Base-by-base conservation (phyloP, 2,113 vertebrate genomes). In the Pelmatolapia mariae region DNA sequence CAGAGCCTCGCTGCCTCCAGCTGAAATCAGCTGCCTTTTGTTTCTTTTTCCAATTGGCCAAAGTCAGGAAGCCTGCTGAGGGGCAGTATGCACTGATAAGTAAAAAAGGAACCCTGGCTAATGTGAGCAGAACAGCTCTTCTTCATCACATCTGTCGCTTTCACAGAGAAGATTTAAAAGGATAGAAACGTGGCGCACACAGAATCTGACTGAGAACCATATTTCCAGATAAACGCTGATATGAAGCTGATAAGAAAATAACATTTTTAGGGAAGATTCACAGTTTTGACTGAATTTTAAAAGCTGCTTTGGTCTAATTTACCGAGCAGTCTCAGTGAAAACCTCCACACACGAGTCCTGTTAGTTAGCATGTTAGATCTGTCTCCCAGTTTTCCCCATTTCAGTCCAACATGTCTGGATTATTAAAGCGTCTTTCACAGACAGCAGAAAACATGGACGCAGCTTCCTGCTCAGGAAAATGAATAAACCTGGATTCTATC, bases 331-430 rank as follows among this genome's bases (percentile, higher is more conserved):
- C 22, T 26, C 6, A 50, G 24, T 50, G 16, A n/a, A 73, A 31
- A n/a, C 16, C 24, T 0, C 71, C 71, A 31, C 71, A 31, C 40
- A n/a, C 4, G 6, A 78, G 43, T 19, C 43, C 43, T n/a, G 6
- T 36, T n/a, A 66, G 61, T 1, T 54, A 36, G 53, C 53, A 54
- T 5, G 11, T 54, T 24, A 10, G n/a, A 11, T 19, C 68, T 18
- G 40, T 47, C 40, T 0, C 43, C 6, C 68, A 76, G 8, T 47
- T 71, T 8, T 0, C 0, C 68, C 43, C 24, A 2, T 78, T 78
- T 78, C 5, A 4, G 9, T 0, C 43, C 43, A 26, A 73, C 19
- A 52, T 31, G 0, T 2, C 43, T 7, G 5, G 22, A 47, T 18
- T 0, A 29, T 18, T 76, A 4, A 76, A 50, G 24, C 26, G 4